These are phyloP conservation scores for Plumapathes pennacea DNA, from an alignment of 92 coral and sea anemone species.

Conservation along the genomic window DNA sequence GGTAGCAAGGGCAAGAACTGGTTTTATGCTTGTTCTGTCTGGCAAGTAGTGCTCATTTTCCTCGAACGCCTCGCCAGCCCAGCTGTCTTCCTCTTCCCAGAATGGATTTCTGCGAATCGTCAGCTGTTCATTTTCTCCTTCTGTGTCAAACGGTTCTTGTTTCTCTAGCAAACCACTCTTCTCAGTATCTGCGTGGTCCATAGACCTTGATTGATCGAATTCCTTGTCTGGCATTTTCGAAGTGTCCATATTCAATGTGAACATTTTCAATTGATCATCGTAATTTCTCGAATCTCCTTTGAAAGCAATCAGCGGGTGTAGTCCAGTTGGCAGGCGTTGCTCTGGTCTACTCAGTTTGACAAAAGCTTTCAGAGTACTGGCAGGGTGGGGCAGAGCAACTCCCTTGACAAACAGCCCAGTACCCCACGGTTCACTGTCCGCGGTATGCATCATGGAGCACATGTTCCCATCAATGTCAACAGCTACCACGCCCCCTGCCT, in stretches of 20 bases:
- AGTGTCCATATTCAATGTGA: no score
- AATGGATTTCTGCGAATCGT: not conserved
- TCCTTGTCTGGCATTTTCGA: no score
- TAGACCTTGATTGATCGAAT: no score
- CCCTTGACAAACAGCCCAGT: conserved; percentile 93
- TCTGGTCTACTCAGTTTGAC: conserved; percentile 54
- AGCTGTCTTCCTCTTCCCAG: not conserved
- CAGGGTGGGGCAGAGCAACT: conserved; percentile 83
- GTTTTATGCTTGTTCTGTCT: conserved; percentile 19
- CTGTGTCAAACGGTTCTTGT: not conserved
- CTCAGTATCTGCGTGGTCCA: no score
- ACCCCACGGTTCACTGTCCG: conserved; percentile 86
- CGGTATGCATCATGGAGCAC: conserved; percentile 86
- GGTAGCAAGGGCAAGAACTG: conserved; percentile 74
- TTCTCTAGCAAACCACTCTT: no score
- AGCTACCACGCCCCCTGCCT: conserved; percentile 78
- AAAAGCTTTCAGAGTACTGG: conserved; percentile 55
- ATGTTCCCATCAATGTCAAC: conserved; percentile 85
- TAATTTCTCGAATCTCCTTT: conserved; percentile 18
- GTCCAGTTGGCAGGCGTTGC: conserved; percentile 65
- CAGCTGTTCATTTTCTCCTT: not conserved
- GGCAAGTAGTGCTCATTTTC: not conserved
- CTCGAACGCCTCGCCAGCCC: not conserved
- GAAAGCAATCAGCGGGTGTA: conserved; percentile 79
- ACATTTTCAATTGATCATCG: no score